These are phyloP conservation scores for Parazoanthus swiftii DNA, from an alignment of 92 coral and sea anemone species.

Conservation along the genomic window DNA sequence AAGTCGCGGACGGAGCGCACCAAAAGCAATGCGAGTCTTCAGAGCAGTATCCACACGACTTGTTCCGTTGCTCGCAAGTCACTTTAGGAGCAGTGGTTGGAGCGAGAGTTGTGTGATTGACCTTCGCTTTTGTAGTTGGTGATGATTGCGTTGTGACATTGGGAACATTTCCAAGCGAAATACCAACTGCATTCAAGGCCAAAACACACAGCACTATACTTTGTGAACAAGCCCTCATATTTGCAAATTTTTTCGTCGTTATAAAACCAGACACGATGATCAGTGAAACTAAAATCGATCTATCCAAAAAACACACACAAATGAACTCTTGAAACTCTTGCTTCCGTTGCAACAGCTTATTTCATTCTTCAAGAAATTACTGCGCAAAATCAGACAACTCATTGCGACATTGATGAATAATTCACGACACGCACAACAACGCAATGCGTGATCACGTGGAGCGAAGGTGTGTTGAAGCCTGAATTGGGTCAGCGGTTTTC, in stretches of 20 bases:
- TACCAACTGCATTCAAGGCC: not conserved
- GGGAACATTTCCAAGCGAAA: not conserved
- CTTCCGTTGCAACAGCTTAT: not conserved
- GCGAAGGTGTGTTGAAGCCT: not conserved
- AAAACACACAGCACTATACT: not conserved
- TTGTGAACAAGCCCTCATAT: not conserved
- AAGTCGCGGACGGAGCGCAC: slow-evolving; percentile 71
- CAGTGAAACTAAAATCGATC: too few species aligned
- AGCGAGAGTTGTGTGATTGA: slow-evolving; percentile 33
- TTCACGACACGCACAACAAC: slow-evolving; percentile 16
- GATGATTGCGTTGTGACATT: not conserved
- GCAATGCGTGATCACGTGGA: slow-evolving; percentile 18
- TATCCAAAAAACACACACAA: not conserved
- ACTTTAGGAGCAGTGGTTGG: slow-evolving; percentile 54
- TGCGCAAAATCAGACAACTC: slow-evolving; percentile 4
- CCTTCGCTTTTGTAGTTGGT: slow-evolving; percentile 3
- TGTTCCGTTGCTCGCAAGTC: slow-evolving; percentile 62
- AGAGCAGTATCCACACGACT: slow-evolving; percentile 73
- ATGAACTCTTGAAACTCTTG: not conserved
- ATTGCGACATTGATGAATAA: not conserved
- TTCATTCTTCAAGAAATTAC: not conserved
- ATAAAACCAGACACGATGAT: not conserved
- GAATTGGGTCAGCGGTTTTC: slow-evolving; percentile 19
- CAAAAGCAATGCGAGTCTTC: slow-evolving; percentile 71
- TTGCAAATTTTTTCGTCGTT: not conserved